Conservation (phyloP, 2,113 vertebrate genomes). For the Zonotrichia leucophrys region DNA sequence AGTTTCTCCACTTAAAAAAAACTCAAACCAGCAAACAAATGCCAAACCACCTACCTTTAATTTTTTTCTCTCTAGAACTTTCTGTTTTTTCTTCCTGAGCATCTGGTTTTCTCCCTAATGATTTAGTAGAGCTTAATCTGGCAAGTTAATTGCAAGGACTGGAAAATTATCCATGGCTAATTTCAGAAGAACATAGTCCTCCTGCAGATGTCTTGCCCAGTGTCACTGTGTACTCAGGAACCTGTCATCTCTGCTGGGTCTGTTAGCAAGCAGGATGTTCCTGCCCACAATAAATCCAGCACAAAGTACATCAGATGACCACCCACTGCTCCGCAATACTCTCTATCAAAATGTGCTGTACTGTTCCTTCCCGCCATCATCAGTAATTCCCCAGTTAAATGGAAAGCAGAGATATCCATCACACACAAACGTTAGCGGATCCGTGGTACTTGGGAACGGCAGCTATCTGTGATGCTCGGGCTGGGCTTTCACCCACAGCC, state of each 20-base stretch:
- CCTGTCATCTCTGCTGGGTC: background rate
- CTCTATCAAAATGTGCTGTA: accelerated
- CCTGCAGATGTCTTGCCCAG: background rate
- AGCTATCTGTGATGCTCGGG: accelerated
- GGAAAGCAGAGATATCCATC: background rate
- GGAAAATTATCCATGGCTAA: background rate
- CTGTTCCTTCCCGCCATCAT: background rate
- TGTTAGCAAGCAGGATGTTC: background rate
- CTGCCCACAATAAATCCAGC: background rate
- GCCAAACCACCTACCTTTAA: background rate
- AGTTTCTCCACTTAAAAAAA: background rate
- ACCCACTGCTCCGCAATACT: background rate
- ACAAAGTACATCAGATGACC: background rate
- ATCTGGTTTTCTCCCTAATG: background rate
- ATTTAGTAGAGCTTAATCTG: background rate
- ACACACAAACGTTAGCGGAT: accelerated
- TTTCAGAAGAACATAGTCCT: background rate
- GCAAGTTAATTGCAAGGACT: background rate
- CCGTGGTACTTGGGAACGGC: accelerated
- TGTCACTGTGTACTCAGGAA: background rate
- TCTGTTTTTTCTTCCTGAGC: background rate
- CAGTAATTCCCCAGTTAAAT: too few species aligned
- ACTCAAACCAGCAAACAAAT: background rate
- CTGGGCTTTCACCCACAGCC: background rate
- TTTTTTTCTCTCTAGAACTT: background rate